These are phyloP conservation scores for Nautilus pompilius DNA, from an alignment of 1,140 invertebrate species.

Conservation along the genomic window DNA sequence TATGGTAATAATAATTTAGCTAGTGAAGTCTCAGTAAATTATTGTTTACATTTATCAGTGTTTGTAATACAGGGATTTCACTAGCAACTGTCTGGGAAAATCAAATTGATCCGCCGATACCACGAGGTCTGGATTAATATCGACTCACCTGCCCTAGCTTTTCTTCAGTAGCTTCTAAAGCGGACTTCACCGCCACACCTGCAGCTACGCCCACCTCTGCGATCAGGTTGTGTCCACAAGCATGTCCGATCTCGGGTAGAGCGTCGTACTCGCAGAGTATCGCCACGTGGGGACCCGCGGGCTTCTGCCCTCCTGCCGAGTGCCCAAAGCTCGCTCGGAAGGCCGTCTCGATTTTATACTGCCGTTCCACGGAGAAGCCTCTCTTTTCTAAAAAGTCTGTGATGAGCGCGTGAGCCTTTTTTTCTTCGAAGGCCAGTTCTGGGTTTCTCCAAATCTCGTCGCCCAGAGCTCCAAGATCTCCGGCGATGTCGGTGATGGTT, in stretches of 20 bases:
- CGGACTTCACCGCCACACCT: slow-evolving; percentile 44
- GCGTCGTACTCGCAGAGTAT: slow-evolving; percentile 56
- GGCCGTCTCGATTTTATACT: slow-evolving; percentile 36
- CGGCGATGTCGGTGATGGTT: slow-evolving; percentile 2
- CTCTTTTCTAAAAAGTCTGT: slow-evolving; percentile 35
- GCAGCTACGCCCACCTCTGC: slow-evolving; percentile 50
- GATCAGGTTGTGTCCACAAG: slow-evolving; percentile 56
- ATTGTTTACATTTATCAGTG: no score
- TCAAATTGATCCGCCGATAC: no score
- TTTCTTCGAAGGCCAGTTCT: slow-evolving; percentile 39
- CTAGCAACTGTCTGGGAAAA: no score
- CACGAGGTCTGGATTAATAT: no score
- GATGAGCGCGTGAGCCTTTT: slow-evolving; percentile 37
- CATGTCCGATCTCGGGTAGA: slow-evolving; percentile 53
- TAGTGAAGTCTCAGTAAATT: no score
- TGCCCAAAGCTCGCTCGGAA: slow-evolving; percentile 37
- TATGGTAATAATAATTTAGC: no score
- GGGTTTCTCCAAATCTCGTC: slow-evolving; percentile 39
- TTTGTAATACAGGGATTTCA: no score
- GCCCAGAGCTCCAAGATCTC: slow-evolving; percentile 17
- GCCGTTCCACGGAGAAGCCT: slow-evolving; percentile 37
- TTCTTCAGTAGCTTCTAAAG: slow-evolving; percentile 20
- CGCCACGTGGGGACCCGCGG: slow-evolving; percentile 30
- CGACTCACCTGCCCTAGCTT: slow-evolving; percentile 22
- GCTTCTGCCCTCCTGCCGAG: not conserved